These are phyloP conservation scores for Apoda limacodes DNA, from an alignment of 2,888 invertebrate species.

Conservation along the genomic window DNA sequence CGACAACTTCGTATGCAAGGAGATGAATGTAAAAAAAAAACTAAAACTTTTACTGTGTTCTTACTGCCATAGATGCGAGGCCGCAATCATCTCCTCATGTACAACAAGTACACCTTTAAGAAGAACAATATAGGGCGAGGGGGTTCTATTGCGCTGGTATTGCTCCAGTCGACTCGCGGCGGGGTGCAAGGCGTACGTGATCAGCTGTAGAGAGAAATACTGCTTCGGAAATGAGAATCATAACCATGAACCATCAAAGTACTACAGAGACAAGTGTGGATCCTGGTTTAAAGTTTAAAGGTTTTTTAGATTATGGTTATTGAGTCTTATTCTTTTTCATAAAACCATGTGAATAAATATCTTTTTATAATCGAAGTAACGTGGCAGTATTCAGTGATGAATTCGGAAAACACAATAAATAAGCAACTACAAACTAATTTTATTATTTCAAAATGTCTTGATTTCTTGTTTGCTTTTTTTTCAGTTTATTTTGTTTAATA, in stretches of 20 bases:
- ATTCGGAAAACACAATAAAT: no score
- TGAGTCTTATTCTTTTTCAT: no score
- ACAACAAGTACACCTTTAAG: background rate
- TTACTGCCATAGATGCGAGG: no score
- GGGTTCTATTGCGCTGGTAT: conserved; percentile 19
- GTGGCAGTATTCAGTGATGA: no score
- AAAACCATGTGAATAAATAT: no score
- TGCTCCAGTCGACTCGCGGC: conserved; percentile 15
- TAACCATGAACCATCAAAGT: conserved; percentile 26
- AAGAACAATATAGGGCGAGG: conserved; percentile 1
- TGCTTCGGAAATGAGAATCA: conserved; percentile 18
- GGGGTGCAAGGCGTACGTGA: conserved; percentile 17
- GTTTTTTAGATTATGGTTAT: background rate
- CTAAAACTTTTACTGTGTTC: no score
- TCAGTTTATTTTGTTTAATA: no score
- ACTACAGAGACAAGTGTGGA: conserved; percentile 20
- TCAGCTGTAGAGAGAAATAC: conserved; percentile 11
- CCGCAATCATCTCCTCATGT: no score
- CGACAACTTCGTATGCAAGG: no score
- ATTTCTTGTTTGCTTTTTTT: no score
- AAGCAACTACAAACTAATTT: background rate
- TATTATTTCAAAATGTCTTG: background rate
- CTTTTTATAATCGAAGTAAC: no score
- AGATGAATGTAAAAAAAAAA: no score
- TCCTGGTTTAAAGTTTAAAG: conserved; percentile 20